Conservation (phyloP, 2,113 vertebrate species). For the Ibidorhyncha struthersii region DNA sequence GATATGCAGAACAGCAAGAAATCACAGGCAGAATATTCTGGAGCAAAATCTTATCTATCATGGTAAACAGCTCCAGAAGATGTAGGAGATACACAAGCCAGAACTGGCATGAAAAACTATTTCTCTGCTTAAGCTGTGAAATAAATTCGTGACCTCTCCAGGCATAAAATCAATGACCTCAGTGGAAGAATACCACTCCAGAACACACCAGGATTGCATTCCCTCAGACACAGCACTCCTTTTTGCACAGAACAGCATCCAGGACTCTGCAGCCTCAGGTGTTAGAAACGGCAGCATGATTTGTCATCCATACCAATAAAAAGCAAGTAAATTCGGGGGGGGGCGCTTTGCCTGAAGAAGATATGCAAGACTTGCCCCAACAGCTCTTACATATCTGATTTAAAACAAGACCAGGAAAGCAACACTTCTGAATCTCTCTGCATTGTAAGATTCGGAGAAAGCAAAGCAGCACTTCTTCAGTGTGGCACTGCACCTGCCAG, state of each 20-base stretch:
- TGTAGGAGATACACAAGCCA: background rate
- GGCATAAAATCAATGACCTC: background rate
- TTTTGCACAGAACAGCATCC: background rate
- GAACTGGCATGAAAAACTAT: background rate
- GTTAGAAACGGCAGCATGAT: background rate
- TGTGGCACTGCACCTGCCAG: background rate
- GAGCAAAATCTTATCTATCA: background rate
- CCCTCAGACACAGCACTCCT: fast-evolving
- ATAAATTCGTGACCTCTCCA: background rate
- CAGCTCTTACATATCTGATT: background rate
- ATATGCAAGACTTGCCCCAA: fast-evolving
- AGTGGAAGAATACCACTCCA: background rate
- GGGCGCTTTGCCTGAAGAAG: background rate
- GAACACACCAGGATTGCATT: background rate
- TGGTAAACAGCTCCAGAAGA: background rate
- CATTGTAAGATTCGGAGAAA: background rate
- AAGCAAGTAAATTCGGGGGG: background rate
- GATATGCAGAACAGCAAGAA: background rate
- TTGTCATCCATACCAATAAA: background rate
- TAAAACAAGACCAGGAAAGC: background rate
- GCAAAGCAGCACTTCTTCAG: background rate
- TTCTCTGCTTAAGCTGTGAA: background rate
- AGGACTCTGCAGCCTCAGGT: background rate
- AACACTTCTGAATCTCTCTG: fast-evolving
- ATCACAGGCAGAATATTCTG: background rate